Evolutionary conservation across 2,888 invertebrate genomes (phyloP).

Genomic region (Amiota communis): DNA sequence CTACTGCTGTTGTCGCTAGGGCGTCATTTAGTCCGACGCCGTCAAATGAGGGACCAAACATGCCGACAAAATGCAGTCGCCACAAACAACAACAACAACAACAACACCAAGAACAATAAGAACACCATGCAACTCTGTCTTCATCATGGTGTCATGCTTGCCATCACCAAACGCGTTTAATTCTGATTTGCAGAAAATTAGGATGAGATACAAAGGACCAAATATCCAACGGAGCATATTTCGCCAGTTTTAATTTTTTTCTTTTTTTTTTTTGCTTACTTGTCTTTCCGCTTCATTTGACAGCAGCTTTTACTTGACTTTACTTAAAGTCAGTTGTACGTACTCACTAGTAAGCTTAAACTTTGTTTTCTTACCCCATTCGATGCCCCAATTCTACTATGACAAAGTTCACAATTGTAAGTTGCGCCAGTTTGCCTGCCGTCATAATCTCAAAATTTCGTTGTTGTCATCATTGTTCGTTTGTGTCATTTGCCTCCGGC

Average conservation of each 20-base stretch:
- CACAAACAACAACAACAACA: conserved; percentile 10
- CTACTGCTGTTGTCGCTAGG: conserved; percentile 61
- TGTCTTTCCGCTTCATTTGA: conserved; percentile 71
- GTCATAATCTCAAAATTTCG: conserved; percentile 55
- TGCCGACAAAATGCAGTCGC: conserved; percentile 11
- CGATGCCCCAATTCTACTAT: too few species aligned
- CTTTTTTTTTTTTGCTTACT: not conserved
- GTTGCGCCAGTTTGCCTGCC: conserved; percentile 40
- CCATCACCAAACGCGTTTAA: too few species aligned
- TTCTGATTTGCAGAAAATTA: too few species aligned
- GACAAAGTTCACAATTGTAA: not conserved
- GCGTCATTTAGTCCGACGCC: conserved; percentile 69
- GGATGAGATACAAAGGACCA: too few species aligned
- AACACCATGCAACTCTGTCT: conserved; percentile 4
- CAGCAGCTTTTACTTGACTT: conserved; percentile 40
- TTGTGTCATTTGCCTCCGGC: conserved; percentile 32
- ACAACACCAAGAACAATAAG: conserved; percentile 13
- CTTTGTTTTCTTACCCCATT: too few species aligned
- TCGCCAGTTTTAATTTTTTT: conserved; percentile 36
- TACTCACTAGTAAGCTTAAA: too few species aligned
- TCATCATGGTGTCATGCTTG: not conserved
- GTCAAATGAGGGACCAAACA: conserved; percentile 16
- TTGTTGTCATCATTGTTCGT: not conserved
- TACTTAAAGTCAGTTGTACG: too few species aligned
- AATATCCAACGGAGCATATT: conserved; percentile 54